Evolutionary conservation across 2,888 invertebrate genomes (phyloP), one percentile per base, ranked within the genome.

Genomic region (Cataglyphis livida): DNA sequence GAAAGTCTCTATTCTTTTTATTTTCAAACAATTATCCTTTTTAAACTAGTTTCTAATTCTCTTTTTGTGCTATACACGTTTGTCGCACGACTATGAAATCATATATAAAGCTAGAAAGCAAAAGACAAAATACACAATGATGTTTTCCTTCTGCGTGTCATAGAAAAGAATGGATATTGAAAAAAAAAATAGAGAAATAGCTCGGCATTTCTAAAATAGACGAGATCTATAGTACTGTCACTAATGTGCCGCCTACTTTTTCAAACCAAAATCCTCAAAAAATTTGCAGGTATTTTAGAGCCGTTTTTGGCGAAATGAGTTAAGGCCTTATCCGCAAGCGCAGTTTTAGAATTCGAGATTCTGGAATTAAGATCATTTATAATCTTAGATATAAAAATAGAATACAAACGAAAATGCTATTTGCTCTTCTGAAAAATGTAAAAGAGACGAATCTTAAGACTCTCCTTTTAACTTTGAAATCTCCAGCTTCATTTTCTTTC

Each of bases 241-340:
- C 28, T n/a, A 18, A 76, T 44, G 54, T 10, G 51, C 25, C 48
- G 76, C 44, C 76, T 76, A 73, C 28, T 54, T 82, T 76, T 74
- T 62, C 61, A 70, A 68, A 61, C 18, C n/a, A 38, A 44, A 79
- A 61, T 41, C 35, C 7, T 10, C 68, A 54, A 44, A 12, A 28
- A 62, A 62, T 35, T 48, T 21, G 48, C 32, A 48, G 9, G 74
- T 15, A 41, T 9, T 41, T 44, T 44, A 61, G 32, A 44, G 28
- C 44, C 62, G 35, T 62, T 61, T 48, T 48, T 32, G 62, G 15
- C 21, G 21, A 62, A 48, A 18, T 48, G 48, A 74, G 44, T 48
- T 15, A 48, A 74, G 44, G 74, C 74, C 74, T 74, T 74, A 62
- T 61, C n/a, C 21, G n/a, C n/a, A 51, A 51, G 48, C 48, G 48